phyloP scores from a whole-genome alignment of 1,140 invertebrate genomes.

The Laupala kohalensis region DNA sequence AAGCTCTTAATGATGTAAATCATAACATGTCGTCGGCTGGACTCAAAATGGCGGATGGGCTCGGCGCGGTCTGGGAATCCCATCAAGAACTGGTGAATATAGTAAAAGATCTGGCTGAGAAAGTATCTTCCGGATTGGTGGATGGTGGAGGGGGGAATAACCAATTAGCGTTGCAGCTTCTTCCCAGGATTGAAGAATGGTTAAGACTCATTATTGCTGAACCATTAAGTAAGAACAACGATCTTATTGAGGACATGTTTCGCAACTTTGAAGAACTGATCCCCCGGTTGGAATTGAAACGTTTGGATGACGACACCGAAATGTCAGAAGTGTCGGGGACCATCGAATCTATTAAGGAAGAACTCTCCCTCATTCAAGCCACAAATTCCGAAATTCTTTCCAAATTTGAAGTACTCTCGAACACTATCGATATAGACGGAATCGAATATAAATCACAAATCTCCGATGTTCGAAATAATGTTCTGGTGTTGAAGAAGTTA shows the following conservation, averaged over 20 bases:
- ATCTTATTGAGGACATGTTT: neutral
- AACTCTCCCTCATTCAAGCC: neutral
- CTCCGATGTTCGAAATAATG: neutral
- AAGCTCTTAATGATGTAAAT: neutral
- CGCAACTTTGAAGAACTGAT: neutral
- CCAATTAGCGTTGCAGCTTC: neutral
- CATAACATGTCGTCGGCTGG: neutral
- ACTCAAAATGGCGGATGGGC: neutral
- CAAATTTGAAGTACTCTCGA: neutral
- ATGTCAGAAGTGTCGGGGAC: neutral
- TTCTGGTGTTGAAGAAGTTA: neutral
- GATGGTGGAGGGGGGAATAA: neutral
- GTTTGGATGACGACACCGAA: neutral
- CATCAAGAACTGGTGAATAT: neutral
- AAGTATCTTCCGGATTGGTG: neutral
- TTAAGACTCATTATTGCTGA: neutral
- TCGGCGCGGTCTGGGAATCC: neutral
- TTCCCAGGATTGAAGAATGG: neutral
- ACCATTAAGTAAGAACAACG: neutral
- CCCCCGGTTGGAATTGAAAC: neutral
- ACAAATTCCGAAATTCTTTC: neutral
- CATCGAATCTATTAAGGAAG: neutral
- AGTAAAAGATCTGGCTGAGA: neutral
- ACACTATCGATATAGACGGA: neutral
- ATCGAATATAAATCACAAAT: neutral